Percentiles rank a stretch among this genome's conserved stretches.
These are phyloP conservation scores for Diachrysia chrysitis DNA, from an alignment of 2,888 invertebrate species.

Conservation along the genomic window DNA sequence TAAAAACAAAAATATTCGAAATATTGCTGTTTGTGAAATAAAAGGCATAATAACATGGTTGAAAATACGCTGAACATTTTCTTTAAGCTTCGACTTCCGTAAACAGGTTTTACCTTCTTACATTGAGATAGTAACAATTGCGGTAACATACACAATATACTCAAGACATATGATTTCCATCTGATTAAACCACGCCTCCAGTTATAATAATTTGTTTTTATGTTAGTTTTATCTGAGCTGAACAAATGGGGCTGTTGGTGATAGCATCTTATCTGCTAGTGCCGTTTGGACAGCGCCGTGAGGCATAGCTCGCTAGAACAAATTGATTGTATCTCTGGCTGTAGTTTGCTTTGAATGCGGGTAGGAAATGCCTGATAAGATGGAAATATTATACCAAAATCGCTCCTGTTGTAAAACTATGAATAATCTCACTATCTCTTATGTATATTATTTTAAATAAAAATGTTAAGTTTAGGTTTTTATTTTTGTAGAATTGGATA, in stretches of 20 bases:
- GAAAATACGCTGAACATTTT: too few relatives aligned
- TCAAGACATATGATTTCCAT: background rate
- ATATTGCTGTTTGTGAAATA: too few relatives aligned
- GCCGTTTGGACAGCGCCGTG: slow-evolving; percentile 37
- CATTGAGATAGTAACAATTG: background rate
- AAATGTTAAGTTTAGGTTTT: too few relatives aligned
- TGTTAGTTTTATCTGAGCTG: slow-evolving; percentile 30
- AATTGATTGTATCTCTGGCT: slow-evolving; percentile 30
- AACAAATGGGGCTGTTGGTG: slow-evolving; percentile 24
- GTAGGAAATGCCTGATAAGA: background rate
- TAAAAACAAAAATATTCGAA: too few relatives aligned
- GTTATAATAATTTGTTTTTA: slow-evolving; percentile 43
- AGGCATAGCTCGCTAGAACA: slow-evolving; percentile 28
- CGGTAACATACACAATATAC: background rate
- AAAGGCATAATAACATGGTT: too few relatives aligned
- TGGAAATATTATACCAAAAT: background rate
- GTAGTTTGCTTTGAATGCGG: slow-evolving; percentile 21
- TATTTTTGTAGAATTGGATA: too few relatives aligned
- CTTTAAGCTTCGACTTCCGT: background rate
- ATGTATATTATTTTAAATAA: too few relatives aligned
- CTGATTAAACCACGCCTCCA: background rate
- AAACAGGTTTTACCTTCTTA: background rate
- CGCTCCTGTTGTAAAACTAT: background rate
- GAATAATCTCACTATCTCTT: too few relatives aligned
- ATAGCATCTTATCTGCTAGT: slow-evolving; percentile 32